Percentiles rank a stretch among this genome's conserved stretches.
These are phyloP conservation scores for Clarias fuscus DNA, from an alignment of 2,797 vertebrate species.

Conservation along the genomic window DNA sequence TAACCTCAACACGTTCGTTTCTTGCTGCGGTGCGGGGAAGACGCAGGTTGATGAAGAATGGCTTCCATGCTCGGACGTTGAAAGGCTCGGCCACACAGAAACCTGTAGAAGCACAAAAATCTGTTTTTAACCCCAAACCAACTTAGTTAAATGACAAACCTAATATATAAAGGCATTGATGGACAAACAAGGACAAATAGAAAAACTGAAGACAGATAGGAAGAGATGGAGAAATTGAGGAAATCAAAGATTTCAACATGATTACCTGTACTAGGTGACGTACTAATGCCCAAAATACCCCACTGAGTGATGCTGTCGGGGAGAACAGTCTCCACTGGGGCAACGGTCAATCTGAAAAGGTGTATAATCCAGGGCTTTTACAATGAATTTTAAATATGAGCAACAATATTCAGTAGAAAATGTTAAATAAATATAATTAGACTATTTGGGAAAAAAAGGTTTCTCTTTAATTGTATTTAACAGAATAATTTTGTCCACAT, in stretches of 20 bases:
- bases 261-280: slow-evolving; percentile 73
- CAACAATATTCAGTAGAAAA: background rate
- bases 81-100: slow-evolving; percentile 78
- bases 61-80: slow-evolving; percentile 66
- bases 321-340: slow-evolving; percentile 38
- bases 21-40: slow-evolving; percentile 76
- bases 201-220: background rate
- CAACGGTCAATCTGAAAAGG: slow-evolving; percentile 63
- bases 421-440: background rate
- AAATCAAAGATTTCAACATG: background rate
- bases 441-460: background rate
- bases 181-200: background rate
- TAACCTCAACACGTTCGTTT: slow-evolving; percentile 75
- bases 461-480: background rate
- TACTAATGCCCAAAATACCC: slow-evolving; percentile 77
- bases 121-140: background rate
- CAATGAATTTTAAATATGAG: background rate
- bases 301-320: slow-evolving; percentile 84
- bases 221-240: background rate
- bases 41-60: slow-evolving; percentile 76
- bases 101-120: slow-evolving; percentile 59
- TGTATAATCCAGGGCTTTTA: background rate
- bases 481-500: background rate
- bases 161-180: background rate
- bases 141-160: background rate